These are phyloP conservation scores for Pempheris klunzingeri DNA, from an alignment of 2,797 vertebrate species.

Conservation along the genomic window DNA sequence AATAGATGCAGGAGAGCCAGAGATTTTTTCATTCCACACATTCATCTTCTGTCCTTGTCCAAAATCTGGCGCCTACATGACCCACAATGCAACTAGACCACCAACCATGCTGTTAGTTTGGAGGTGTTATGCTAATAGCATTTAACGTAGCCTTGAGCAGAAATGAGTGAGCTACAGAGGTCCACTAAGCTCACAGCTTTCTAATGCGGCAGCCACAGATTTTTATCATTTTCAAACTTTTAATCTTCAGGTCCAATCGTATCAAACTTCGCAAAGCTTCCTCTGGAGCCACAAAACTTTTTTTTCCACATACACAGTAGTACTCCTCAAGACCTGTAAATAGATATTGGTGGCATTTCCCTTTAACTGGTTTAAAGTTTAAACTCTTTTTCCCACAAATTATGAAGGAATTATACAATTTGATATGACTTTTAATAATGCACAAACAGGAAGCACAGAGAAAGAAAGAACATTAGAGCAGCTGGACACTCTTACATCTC, in stretches of 20 bases:
- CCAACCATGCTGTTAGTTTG: neutral
- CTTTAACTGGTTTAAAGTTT: neutral
- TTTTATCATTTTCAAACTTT: neutral
- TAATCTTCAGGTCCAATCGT: no score
- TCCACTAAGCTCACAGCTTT: neutral
- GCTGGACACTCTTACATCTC: neutral
- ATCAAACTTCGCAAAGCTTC: neutral
- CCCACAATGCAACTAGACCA: neutral
- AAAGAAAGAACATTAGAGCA: neutral
- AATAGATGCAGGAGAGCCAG: neutral
- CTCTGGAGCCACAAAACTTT: neutral
- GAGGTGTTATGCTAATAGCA: neutral
- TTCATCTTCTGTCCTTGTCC: no score
- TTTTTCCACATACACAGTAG: no score
- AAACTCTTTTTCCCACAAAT: conserved; percentile 2
- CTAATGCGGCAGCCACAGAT: neutral
- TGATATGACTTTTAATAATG: neutral
- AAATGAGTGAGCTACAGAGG: neutral
- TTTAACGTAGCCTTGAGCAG: neutral
- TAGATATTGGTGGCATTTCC: no score
- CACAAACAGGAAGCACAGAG: neutral
- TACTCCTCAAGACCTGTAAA: neutral
- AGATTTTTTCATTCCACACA: neutral
- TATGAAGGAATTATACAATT: neutral
- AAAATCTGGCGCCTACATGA: no score